Evolutionary conservation across 1,140 invertebrate genomes (phyloP).

Genomic region (Pantala flavescens): DNA sequence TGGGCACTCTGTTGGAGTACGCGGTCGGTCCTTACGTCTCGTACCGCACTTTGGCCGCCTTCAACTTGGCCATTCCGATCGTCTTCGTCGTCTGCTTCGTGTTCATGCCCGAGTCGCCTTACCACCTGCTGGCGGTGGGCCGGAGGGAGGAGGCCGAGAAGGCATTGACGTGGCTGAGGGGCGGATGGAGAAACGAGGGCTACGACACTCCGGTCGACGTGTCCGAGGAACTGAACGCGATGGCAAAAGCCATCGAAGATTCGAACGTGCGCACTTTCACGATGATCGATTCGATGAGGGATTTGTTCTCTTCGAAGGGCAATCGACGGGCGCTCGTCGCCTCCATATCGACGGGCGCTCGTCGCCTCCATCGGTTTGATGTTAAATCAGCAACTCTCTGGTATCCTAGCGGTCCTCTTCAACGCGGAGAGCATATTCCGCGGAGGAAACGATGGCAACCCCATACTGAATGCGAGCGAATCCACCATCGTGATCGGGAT

Average conservation of each 20-base stretch:
- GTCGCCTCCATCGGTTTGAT: constrained; percentile 33
- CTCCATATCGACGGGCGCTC: constrained; percentile 35
- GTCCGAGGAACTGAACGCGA: not conserved
- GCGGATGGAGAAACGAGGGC: constrained; percentile 15
- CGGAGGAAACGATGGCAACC: constrained; percentile 32
- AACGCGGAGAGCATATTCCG: constrained; percentile 38
- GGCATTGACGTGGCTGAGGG: constrained; percentile 21
- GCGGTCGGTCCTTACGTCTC: constrained; percentile 37
- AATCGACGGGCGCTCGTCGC: constrained; percentile 38
- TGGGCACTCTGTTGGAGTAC: constrained; percentile 62
- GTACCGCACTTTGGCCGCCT: not conserved
- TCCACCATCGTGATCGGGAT: constrained; percentile 33
- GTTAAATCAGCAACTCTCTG: constrained; percentile 36
- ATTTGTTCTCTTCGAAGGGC: constrained; percentile 34
- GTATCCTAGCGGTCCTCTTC: constrained; percentile 40
- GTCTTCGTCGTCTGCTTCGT: constrained; percentile 29
- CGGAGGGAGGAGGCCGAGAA: constrained; percentile 31
- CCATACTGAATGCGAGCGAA: constrained; percentile 19
- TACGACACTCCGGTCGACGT: not conserved
- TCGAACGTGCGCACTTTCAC: not conserved
- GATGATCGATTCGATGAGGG: constrained; percentile 18
- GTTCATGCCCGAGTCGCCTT: constrained; percentile 31
- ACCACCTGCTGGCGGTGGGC: constrained; percentile 28
- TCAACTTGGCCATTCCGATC: not conserved
- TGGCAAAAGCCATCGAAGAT: not conserved